Conservation (phyloP, 2,888 invertebrate species). For the Volucella zonaria region DNA sequence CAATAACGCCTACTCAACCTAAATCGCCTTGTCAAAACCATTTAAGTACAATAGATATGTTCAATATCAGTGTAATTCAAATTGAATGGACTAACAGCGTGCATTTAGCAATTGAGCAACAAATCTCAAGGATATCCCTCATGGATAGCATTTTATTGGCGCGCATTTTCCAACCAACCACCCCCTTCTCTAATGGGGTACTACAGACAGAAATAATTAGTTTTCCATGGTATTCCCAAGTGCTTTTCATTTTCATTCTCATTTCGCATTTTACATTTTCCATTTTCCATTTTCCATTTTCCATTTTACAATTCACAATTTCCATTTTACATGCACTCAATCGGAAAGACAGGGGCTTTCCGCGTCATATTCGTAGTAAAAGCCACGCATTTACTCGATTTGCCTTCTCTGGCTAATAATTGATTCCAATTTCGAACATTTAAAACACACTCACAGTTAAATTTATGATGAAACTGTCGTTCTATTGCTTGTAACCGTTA, state of each 20-base stretch:
- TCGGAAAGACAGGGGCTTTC: not conserved
- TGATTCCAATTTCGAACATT: slow-evolving; percentile 33
- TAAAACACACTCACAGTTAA: slow-evolving; percentile 22
- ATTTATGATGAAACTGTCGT: slow-evolving; percentile 30
- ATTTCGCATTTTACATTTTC: too few relatives aligned
- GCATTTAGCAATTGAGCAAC: not conserved
- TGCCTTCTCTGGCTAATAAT: slow-evolving; percentile 19
- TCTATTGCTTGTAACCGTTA: not conserved
- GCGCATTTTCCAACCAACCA: not conserved
- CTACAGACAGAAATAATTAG: slow-evolving; percentile 43
- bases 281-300: too few relatives aligned
- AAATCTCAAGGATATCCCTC: not conserved
- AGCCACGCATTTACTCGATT: slow-evolving; percentile 18
- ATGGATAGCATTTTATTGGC: slow-evolving; percentile 14
- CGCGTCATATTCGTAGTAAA: not conserved
- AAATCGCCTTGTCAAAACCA: slow-evolving; percentile 5
- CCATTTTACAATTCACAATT: too few relatives aligned
- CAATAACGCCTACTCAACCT: slow-evolving; percentile 30
- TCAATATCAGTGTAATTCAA: slow-evolving; percentile 4
- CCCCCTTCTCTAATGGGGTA: not conserved
- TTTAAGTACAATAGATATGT: slow-evolving; percentile 21
- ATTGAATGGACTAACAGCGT: slow-evolving; percentile 8
- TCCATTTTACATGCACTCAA: too few relatives aligned
- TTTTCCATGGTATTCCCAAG: slow-evolving; percentile 36
- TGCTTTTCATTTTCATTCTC: slow-evolving; percentile 26